These are phyloP conservation scores for Ormyrus pomaceus DNA, from an alignment of 2,888 invertebrate genomes.

Conservation along the genomic window DNA sequence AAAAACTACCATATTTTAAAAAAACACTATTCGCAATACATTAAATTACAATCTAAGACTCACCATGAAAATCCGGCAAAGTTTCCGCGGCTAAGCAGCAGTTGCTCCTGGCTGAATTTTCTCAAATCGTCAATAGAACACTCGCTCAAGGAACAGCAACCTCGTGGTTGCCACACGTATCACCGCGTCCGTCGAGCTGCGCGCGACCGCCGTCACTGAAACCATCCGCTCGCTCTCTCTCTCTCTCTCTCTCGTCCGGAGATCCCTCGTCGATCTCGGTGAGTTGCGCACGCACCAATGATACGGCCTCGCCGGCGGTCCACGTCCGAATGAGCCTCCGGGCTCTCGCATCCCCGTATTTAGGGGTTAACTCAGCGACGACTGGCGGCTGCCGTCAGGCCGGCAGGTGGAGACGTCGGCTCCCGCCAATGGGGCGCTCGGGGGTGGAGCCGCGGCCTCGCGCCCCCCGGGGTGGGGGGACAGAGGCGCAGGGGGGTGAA, in stretches of 20 bases:
- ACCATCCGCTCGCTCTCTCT: neutral
- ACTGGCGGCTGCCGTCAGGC: slow-evolving; percentile 69
- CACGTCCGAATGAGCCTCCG: slow-evolving; percentile 72
- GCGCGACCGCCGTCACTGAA: slow-evolving; percentile 28
- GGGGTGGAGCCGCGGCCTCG: slow-evolving; percentile 67
- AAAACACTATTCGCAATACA: too few relatives aligned
- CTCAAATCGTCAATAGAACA: too few relatives aligned
- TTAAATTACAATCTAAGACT: too few relatives aligned
- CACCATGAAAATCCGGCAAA: too few relatives aligned
- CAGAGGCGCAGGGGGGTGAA: slow-evolving; percentile 64
- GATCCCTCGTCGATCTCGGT: too few relatives aligned
- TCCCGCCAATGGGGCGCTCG: slow-evolving; percentile 69
- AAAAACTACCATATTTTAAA: too few relatives aligned
- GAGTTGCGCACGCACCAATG: slow-evolving; percentile 35
- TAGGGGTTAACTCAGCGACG: slow-evolving; percentile 67
- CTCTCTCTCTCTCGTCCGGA: too few relatives aligned
- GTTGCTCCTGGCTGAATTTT: too few relatives aligned
- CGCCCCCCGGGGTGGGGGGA: neutral
- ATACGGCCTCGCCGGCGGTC: slow-evolving; percentile 64
- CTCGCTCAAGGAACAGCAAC: neutral
- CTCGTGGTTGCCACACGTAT: slow-evolving; percentile 20
- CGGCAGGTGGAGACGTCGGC: slow-evolving; percentile 68
- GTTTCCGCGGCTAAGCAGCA: too few relatives aligned
- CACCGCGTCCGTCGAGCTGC: slow-evolving; percentile 19
- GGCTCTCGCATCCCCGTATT: slow-evolving; percentile 71